Percentiles rank a stretch among this genome's conserved stretches.
Conservation (phyloP, 2,113 vertebrate genomes). For the Paedocypris sp. region DNA sequence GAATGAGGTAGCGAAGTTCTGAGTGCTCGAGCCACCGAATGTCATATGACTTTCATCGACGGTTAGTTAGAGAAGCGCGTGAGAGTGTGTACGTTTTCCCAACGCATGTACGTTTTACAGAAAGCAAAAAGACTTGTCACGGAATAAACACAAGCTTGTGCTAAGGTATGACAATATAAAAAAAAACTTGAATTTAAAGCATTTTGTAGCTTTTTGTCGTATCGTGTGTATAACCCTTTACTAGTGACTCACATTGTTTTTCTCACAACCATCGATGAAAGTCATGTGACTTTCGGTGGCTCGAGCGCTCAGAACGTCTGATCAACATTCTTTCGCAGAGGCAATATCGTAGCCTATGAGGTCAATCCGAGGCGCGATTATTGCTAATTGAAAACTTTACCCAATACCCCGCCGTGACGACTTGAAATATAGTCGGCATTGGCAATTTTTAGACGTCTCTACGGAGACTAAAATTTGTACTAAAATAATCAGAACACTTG, state of each 20-base stretch:
- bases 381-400: constrained; percentile 43
- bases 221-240: no score
- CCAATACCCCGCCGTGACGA: constrained; percentile 44
- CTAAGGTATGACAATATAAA: no score
- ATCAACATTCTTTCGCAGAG: constrained; percentile 33
- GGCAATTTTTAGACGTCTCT: constrained; percentile 39
- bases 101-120: no score
- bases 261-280: constrained; percentile 14
- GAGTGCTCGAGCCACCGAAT: neutral
- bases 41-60: no score
- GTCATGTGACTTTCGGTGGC: neutral
- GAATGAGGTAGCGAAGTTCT: rapidly evolving
- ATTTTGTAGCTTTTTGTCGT: no score
- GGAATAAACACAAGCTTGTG: no score
- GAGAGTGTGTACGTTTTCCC: no score
- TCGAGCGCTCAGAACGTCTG: rapidly evolving
- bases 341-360: constrained; percentile 45
- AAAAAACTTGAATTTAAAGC: no score
- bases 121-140: no score
- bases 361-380: constrained; percentile 43
- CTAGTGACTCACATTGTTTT: no score
- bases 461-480: neutral
- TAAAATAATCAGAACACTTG: no score
- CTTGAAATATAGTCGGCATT: constrained; percentile 43
- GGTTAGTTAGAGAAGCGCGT: no score